Percentiles rank a stretch among this genome's conserved stretches.
phyloP scores from a whole-genome alignment of 2,888 invertebrate species.

The Hipparchia sbordonii region DNA sequence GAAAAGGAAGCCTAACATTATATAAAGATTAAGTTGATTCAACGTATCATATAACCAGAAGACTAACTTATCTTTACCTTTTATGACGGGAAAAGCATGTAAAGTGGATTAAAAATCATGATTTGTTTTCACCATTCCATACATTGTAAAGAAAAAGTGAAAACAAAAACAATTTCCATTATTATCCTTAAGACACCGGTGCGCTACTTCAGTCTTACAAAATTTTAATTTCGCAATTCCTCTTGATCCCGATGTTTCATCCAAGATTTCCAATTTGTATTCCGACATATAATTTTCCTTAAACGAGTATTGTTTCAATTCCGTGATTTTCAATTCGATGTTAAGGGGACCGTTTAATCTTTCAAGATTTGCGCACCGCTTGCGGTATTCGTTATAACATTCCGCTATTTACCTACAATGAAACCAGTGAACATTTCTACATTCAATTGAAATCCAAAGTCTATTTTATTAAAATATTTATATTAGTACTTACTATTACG shows the following conservation, averaged over 20 bases:
- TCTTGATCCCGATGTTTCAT: background rate
- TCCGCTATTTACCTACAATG: background rate
- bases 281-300: constrained; percentile 24
- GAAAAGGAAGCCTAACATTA: no score
- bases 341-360: constrained; percentile 2
- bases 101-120: no score
- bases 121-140: no score
- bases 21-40: no score
- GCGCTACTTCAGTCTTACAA: background rate
- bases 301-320: constrained; percentile 15
- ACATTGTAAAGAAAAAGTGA: background rate
- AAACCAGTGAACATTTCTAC: background rate
- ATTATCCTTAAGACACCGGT: constrained; percentile 1
- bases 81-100: no score
- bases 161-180: background rate
- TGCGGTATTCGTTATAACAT: background rate
- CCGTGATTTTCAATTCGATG: background rate
- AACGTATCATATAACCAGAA: no score
- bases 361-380: background rate
- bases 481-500: no score
- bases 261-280: constrained; percentile 13
- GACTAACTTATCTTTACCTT: no score
- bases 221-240: constrained; percentile 11
- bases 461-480: background rate
- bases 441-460: background rate